Base-by-base conservation (phyloP, 1,140 invertebrate genomes). In the Formica selysi region DNA sequence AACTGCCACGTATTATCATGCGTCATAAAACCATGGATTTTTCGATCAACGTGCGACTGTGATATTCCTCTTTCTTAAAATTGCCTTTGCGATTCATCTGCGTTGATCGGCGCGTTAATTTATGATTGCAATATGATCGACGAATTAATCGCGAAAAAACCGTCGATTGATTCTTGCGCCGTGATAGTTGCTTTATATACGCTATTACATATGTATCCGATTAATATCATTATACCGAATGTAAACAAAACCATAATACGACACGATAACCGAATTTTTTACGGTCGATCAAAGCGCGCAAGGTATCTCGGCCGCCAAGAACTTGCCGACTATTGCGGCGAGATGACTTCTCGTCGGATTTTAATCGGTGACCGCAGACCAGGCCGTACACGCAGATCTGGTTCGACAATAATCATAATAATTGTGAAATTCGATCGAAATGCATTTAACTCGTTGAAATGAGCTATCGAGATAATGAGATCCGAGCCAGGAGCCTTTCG, bases 381-480 rank as follows among this genome's bases (percentile, higher is more conserved):
- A 32, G n/a, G 36, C 38, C 11, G 29, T 8, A 73, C 70, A 26
- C 70, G 32, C 71, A 71, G 64, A 61, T 71, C 29, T 59, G 54
- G 44, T 64, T 38, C 76, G 78, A 89, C 91, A 92, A 91, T 92
- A 92, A 92, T 93, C 91, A 90, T 91, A 92, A 93, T 93, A 94
- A 94, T 94, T 92, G 92, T 94, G 93, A 94, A 93, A 94, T 91
- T 89, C 89, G 93, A 94, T 93, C 92, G 90, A 92, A 90, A 89
- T 84, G 90, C 91, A 92, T 94, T 93, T 90, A 89, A 93, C 79
- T 89, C 83, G 86, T 85, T 90, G 91, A 93, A 94, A 93, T 92
- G 91, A 94, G 88, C 91, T 68, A 79, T 59, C 76, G 78, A 86
- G 88, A 89, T 94, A 94, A 94, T 93, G 92, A 94, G 92, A 94